Conservation (phyloP, 2,888 invertebrate species). For the Caenorhabditis sp. region DNA sequence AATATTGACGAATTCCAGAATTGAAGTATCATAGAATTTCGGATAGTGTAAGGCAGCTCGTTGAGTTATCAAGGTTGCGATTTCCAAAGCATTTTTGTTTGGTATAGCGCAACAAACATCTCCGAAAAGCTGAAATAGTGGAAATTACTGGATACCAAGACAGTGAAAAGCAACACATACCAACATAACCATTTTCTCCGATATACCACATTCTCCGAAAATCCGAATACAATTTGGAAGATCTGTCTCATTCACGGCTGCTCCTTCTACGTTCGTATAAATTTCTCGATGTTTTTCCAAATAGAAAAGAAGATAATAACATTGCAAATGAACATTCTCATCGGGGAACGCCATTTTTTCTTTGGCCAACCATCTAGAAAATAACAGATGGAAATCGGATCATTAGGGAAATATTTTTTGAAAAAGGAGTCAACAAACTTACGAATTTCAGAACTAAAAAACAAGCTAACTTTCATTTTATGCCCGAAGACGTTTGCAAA, state of each 20-base stretch:
- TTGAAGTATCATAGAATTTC: not conserved
- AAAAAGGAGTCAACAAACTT: too few relatives aligned
- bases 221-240: constrained; percentile 23
- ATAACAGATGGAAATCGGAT: too few relatives aligned
- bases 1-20: not conserved
- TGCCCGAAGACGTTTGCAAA: too few relatives aligned
- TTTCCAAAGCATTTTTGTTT: constrained; percentile 9
- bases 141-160: too few relatives aligned
- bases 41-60: constrained; percentile 18
- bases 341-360: constrained; percentile 5
- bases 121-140: constrained; percentile 20
- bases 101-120: constrained; percentile 6
- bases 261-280: constrained; percentile 36
- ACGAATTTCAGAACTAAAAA: too few relatives aligned
- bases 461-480: not conserved
- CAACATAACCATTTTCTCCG: constrained; percentile 26
- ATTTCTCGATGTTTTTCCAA: constrained; percentile 30
- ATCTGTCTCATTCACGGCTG: constrained; percentile 35
- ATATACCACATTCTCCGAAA: constrained; percentile 42
- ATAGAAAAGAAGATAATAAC: constrained; percentile 14
- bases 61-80: constrained; percentile 15
- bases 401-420: too few relatives aligned
- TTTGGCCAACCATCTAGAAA: constrained; percentile 8
- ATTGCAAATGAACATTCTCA: constrained; percentile 4
- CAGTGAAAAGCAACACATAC: constrained; percentile 1